A percentile compares a stretch with the other conserved stretches of the same genome.
Conservation (phyloP, 2,888 invertebrate genomes). For the Strigamia transsilvanica region DNA sequence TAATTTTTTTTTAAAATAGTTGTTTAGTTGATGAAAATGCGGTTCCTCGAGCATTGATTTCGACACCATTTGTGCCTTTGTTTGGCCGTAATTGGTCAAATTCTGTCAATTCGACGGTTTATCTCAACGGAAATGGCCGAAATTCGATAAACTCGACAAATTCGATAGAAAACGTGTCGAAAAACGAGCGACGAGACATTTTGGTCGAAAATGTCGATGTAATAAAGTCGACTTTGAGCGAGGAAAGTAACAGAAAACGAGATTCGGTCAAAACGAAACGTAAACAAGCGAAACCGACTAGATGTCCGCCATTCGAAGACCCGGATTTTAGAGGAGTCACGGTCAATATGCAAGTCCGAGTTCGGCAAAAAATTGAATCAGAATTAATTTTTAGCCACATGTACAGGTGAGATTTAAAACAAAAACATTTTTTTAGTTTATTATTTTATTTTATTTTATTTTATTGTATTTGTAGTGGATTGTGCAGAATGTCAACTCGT, state of each 20-base stretch:
- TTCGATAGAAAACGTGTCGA: too few species aligned
- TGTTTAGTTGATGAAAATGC: background rate
- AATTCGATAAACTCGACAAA: too few species aligned
- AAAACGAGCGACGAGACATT: too few species aligned
- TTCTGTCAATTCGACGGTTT: background rate
- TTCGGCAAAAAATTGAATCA: background rate
- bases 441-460: background rate
- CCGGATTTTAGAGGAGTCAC: conserved; percentile 24
- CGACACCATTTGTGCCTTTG: background rate
- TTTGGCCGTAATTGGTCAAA: background rate
- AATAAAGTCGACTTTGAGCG: background rate
- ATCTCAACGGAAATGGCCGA: too few species aligned
- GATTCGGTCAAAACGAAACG: background rate
- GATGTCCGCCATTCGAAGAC: background rate
- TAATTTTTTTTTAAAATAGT: background rate
- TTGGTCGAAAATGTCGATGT: too few species aligned
- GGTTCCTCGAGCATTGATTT: background rate
- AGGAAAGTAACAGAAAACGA: background rate
- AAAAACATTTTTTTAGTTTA: background rate
- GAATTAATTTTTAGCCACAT: background rate
- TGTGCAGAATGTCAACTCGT: background rate
- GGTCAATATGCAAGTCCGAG: background rate
- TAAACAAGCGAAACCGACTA: conserved; percentile 28
- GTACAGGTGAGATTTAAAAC: background rate
- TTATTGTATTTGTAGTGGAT: background rate